Percentiles rank a stretch among this genome's conserved stretches.
Conservation (phyloP, 1,140 invertebrate species). For the Heterodera schachtii region DNA sequence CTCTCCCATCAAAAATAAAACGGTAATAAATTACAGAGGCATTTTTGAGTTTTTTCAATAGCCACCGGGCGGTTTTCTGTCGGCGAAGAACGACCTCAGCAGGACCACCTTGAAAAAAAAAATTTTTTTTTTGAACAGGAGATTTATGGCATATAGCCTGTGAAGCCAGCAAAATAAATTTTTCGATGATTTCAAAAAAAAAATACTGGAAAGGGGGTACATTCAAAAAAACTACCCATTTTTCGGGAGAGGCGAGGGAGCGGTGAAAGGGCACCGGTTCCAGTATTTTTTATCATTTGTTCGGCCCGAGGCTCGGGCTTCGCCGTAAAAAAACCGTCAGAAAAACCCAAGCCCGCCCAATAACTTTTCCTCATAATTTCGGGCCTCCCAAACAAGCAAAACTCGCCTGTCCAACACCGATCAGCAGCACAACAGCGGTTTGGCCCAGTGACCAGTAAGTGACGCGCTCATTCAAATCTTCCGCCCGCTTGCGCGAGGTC, state of each 20-base stretch:
- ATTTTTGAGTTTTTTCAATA: background rate
- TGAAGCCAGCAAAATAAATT: no score
- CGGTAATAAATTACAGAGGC: no score
- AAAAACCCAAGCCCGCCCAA: no score
- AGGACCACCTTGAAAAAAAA: slow-evolving; percentile 29
- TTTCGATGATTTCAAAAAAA: no score
- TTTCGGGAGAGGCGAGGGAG: no score
- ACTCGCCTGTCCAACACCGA: slow-evolving; percentile 82
- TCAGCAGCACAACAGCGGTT: slow-evolving; percentile 80
- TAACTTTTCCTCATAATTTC: no score
- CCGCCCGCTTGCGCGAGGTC: slow-evolving; percentile 87
- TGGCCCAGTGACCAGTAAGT: slow-evolving; percentile 88
- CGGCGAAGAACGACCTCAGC: slow-evolving; percentile 41
- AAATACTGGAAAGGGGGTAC: no score
- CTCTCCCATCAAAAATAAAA: no score
- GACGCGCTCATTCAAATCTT: slow-evolving; percentile 90
- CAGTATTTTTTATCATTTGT: no score
- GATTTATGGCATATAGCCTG: no score
- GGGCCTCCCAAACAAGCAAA: background rate
- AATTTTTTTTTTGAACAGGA: background rate
- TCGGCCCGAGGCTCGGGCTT: background rate
- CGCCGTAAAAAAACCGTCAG: background rate
- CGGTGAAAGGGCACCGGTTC: no score
- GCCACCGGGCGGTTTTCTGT: slow-evolving; percentile 31
- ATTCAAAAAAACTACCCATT: no score